Evolutionary conservation across 2,888 invertebrate species (phyloP).

Genomic region (Phytoseiulus persimilis): DNA sequence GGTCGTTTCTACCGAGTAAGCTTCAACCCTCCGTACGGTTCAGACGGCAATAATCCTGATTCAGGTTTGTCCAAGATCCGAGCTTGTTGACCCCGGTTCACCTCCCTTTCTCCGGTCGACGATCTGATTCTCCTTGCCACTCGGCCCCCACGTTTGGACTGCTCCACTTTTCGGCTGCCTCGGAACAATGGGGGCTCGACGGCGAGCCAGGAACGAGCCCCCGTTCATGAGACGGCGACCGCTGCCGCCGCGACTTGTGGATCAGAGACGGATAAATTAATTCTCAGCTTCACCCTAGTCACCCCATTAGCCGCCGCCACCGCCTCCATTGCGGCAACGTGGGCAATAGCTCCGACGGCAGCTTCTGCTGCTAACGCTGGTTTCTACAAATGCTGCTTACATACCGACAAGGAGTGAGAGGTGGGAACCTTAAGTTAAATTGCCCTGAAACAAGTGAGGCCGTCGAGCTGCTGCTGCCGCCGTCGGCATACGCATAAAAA

Average conservation of each 20-base stretch:
- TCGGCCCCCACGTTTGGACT: no score
- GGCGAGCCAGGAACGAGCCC: neutral
- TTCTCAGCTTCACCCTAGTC: neutral
- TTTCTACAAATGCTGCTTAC: neutral
- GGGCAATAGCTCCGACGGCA: neutral
- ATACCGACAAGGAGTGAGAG: neutral
- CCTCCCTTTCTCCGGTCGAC: no score
- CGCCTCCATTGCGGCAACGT: neutral
- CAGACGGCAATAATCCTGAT: no score
- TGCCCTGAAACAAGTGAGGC: neutral
- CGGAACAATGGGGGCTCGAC: neutral
- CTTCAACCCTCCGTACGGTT: no score
- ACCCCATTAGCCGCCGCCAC: neutral
- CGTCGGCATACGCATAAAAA: neutral
- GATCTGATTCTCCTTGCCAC: no score
- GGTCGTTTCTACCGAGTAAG: no score
- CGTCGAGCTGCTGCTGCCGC: no score
- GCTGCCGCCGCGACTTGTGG: neutral
- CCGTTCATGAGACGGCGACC: neutral
- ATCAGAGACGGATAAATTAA: neutral
- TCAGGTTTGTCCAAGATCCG: no score
- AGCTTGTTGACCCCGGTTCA: no score
- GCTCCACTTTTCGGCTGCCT: no score
- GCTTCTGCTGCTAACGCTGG: neutral
- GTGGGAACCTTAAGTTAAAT: neutral